phyloP scores from a whole-genome alignment of 2,888 invertebrate species.

The Pteria penguin region DNA sequence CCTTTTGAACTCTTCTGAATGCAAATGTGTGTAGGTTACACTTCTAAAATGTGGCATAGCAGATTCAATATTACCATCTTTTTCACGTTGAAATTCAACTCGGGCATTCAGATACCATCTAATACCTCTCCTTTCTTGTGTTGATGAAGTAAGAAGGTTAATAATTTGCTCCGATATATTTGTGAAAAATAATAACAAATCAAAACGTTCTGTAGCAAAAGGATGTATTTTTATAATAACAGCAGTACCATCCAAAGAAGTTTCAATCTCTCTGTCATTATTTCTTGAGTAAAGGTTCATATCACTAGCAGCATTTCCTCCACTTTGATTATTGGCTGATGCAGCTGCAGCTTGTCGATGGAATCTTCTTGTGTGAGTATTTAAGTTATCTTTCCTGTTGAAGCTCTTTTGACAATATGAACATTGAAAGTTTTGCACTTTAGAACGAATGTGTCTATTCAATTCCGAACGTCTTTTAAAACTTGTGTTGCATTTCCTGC shows the following conservation, averaged over 20 bases:
- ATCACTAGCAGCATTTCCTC: not conserved
- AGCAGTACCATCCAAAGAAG: slow-evolving; percentile 12
- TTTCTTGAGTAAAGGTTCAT: not conserved
- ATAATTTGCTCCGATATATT: slow-evolving; percentile 4
- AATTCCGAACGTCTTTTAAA: not conserved
- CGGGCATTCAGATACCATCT: slow-evolving; percentile 15
- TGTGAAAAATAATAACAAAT: slow-evolving; percentile 18
- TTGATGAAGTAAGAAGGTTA: not conserved
- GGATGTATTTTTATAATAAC: slow-evolving; percentile 8
- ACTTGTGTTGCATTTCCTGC: not conserved
- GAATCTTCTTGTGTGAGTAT: slow-evolving; percentile 1
- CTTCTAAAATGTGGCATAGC: slow-evolving; percentile 27
- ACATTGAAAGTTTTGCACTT: slow-evolving; percentile 5
- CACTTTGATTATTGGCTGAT: not conserved
- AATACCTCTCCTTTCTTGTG: slow-evolving; percentile 1
- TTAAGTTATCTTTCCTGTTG: slow-evolving; percentile 18
- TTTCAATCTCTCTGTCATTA: slow-evolving; percentile 3
- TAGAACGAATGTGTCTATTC: slow-evolving; percentile 2
- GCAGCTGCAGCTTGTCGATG: not conserved
- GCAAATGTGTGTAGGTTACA: slow-evolving; percentile 10
- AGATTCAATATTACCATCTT: slow-evolving; percentile 14
- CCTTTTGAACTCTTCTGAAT: slow-evolving; percentile 11
- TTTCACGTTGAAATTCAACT: slow-evolving; percentile 11
- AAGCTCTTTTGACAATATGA: not conserved
- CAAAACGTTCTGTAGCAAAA: slow-evolving; percentile 9